Conservation (phyloP, 2,888 invertebrate species). For the Colletes collaris region DNA sequence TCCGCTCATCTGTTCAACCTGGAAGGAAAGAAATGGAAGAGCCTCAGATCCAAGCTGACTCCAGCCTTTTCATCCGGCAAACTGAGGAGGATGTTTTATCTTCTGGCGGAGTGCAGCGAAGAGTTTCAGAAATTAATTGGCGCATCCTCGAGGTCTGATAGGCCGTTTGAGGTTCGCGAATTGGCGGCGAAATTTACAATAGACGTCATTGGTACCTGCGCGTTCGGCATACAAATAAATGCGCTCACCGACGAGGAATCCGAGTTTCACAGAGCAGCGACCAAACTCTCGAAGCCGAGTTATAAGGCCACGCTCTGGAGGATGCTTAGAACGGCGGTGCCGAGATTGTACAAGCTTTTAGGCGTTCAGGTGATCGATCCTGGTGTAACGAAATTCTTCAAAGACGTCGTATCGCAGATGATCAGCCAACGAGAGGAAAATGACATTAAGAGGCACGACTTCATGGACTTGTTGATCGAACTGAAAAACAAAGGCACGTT, state of each 20-base stretch:
- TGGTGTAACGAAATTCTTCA: conserved; percentile 78
- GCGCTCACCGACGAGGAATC: conserved; percentile 80
- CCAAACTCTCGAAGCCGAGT: conserved; percentile 78
- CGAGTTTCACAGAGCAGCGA: conserved; percentile 80
- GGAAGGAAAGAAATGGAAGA: conserved; percentile 82
- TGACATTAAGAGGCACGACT: conserved; percentile 78
- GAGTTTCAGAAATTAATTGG: conserved; percentile 77
- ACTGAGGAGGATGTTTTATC: conserved; percentile 83
- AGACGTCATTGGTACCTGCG: conserved; percentile 84
- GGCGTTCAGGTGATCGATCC: conserved; percentile 76
- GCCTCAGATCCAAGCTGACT: conserved; percentile 82
- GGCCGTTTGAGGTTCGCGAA: conserved; percentile 80
- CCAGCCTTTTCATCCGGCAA: conserved; percentile 84
- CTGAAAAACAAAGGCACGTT: conserved; percentile 76
- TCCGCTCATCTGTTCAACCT: conserved; percentile 81
- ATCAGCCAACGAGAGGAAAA: conserved; percentile 76
- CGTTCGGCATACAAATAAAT: conserved; percentile 84
- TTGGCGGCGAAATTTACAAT: conserved; percentile 83
- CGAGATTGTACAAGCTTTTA: conserved; percentile 73
- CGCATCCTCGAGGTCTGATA: conserved; percentile 29
- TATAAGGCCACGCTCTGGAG: conserved; percentile 79
- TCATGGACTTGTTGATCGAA: conserved; percentile 81
- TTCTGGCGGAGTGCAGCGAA: conserved; percentile 80
- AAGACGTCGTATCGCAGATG: conserved; percentile 78
- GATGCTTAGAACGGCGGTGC: conserved; percentile 78